These are phyloP conservation scores for Monopis laevigella DNA, from an alignment of 2,888 invertebrate species.

Conservation along the genomic window DNA sequence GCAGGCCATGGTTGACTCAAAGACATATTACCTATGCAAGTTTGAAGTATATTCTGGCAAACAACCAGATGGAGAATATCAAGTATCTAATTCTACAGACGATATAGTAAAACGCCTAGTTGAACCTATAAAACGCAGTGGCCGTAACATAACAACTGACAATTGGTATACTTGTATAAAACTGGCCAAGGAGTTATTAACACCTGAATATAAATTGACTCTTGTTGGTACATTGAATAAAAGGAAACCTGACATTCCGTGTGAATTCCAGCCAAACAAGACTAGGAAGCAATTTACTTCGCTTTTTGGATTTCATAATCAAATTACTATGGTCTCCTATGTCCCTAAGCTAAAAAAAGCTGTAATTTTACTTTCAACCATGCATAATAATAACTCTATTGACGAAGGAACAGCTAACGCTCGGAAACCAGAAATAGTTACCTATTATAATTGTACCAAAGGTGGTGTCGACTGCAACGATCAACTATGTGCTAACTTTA, in stretches of 20 bases:
- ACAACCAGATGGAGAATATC: constrained; percentile 17
- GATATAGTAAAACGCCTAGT: constrained; percentile 19
- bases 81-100: constrained; percentile 14
- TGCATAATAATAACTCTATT: constrained; percentile 18
- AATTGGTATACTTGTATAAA: too few relatives aligned
- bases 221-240: constrained; percentile 18
- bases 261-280: constrained; percentile 18
- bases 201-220: constrained; percentile 16
- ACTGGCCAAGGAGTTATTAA: neutral
- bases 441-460: constrained; percentile 21
- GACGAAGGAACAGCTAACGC: constrained; percentile 14
- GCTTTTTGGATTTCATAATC: constrained; percentile 22
- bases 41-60: constrained; percentile 18
- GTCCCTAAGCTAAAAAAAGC: constrained; percentile 17
- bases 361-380: constrained; percentile 22
- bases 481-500: constrained; percentile 21
- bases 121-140: constrained; percentile 13
- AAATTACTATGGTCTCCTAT: constrained; percentile 15
- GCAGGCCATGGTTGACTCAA: constrained; percentile 14
- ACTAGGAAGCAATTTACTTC: constrained; percentile 16
- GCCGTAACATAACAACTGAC: constrained; percentile 14
- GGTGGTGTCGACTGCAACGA: constrained; percentile 19
- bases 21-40: constrained; percentile 11
- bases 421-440: constrained; percentile 23
- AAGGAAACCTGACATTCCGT: constrained; percentile 19